Base-by-base conservation (phyloP, 2,797 vertebrate species). In the Miichthys miiuy region DNA sequence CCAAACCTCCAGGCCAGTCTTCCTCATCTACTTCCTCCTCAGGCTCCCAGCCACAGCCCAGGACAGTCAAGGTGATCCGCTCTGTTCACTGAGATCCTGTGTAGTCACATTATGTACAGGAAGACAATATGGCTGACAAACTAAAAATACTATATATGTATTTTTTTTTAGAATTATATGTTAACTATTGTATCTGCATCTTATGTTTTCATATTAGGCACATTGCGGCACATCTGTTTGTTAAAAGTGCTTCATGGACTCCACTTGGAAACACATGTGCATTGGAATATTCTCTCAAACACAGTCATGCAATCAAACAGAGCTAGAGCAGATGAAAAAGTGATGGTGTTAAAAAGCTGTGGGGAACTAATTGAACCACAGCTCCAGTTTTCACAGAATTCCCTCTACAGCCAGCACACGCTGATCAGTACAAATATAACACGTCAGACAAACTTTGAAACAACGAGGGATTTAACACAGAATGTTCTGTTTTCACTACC, bases 1-100 rank as follows among this genome's bases (percentile, higher is more conserved):
- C 97, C 83, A 99, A 99, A 91, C 96, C 98, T 80, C 96, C 97
- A 81, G 97, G 97, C 86, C 95, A 97, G 96, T 94, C 97, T 88
- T 92, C 96, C 96, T 93, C 96, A 14, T 88, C 91, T 3, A 93
- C 96, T 87, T 96, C 91, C 75, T 91, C 96, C 95, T 93, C 96
- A 69, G 90, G 95, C 82, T 94, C 97, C 61, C 97, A 98, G 81
- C 94, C 96, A 5, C 93, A 91, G 75, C 94, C 97, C 60, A 97
- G 98, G 89, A 97, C 98, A 52, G 98, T 99, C 89, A 99, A 99
- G 96, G 93, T 93, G 79, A 88, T 42, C 8, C 54, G 5, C 44
- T 41, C 23, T 60, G 13, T 54, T 77, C 72, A 34, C 13, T 21
- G 2, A 41, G 7, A 5, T 57, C 64, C 63, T 41, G 27, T 64